These are phyloP conservation scores for Oryzias celebensis DNA, from an alignment of 2,113 vertebrate genomes.

Conservation along the genomic window DNA sequence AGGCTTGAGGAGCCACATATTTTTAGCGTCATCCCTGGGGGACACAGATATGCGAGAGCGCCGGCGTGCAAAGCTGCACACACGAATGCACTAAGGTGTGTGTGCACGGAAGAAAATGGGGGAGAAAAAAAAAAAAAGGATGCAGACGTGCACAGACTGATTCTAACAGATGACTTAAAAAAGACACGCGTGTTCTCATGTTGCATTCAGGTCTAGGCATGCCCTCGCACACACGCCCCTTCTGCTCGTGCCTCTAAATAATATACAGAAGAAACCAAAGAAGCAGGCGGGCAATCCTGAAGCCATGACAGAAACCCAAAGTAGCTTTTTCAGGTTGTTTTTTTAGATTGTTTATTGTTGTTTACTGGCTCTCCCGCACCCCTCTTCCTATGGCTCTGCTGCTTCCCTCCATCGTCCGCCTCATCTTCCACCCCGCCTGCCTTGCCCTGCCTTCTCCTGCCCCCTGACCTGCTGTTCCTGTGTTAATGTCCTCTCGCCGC, in stretches of 20 bases:
- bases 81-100: slow-evolving; percentile 35
- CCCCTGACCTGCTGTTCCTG: slow-evolving; percentile 81
- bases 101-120: neutral
- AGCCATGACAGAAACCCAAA: slow-evolving; percentile 51
- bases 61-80: slow-evolving; percentile 41
- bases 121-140: slow-evolving; percentile 44
- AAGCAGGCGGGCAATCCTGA: slow-evolving; percentile 47
- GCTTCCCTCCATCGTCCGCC: slow-evolving; percentile 32
- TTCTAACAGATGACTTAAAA: slow-evolving; percentile 56
- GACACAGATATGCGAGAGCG: slow-evolving; percentile 80
- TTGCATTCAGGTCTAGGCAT: slow-evolving; percentile 51
- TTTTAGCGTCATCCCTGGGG: slow-evolving; percentile 83
- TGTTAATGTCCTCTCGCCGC: slow-evolving; percentile 82
- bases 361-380: slow-evolving; percentile 38
- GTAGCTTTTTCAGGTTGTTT: slow-evolving; percentile 49
- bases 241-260: slow-evolving; percentile 62
- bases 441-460: slow-evolving; percentile 63
- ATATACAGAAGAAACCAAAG: slow-evolving; percentile 49
- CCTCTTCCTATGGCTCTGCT: slow-evolving; percentile 28
- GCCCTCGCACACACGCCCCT: slow-evolving; percentile 35
- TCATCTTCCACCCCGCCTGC: slow-evolving; percentile 35
- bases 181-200: slow-evolving; percentile 46
- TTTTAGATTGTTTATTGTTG: slow-evolving; percentile 60
- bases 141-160: slow-evolving; percentile 43
- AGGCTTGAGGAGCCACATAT: slow-evolving; percentile 84